These are phyloP conservation scores for Crocallis elinguaria DNA, from an alignment of 2,888 invertebrate species.

Conservation along the genomic window DNA sequence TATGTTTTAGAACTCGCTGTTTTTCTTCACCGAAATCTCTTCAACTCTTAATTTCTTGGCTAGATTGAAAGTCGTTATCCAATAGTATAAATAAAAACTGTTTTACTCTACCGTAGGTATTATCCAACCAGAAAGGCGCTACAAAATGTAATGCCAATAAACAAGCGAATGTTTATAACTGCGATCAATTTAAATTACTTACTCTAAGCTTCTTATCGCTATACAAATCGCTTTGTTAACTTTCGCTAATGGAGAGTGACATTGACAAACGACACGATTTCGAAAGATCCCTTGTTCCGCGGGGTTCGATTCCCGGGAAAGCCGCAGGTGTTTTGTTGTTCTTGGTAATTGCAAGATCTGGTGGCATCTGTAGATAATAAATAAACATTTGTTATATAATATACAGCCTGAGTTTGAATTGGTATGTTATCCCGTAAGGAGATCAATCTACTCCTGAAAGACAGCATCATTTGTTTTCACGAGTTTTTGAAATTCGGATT, in stretches of 20 bases:
- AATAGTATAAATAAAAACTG: too few species aligned
- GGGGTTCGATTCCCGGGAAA: constrained; percentile 45
- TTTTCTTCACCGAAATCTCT: too few species aligned
- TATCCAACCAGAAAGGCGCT: too few species aligned
- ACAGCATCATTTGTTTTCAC: not conserved
- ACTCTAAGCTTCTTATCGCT: constrained; percentile 17
- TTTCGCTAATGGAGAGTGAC: constrained; percentile 40
- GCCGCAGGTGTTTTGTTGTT: constrained; percentile 47
- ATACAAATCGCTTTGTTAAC: constrained; percentile 31
- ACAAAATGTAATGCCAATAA: too few species aligned
- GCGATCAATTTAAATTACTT: constrained; percentile 22
- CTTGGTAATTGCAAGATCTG: constrained; percentile 51
- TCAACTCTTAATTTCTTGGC: too few species aligned
- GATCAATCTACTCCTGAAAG: too few species aligned
- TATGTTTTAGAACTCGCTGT: too few species aligned
- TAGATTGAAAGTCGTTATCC: too few species aligned
- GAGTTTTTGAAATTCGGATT: too few species aligned
- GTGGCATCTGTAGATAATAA: not conserved
- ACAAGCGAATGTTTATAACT: constrained; percentile 8
- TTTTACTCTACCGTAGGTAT: too few species aligned
- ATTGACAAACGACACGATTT: constrained; percentile 52
- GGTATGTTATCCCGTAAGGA: too few species aligned
- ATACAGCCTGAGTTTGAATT: too few species aligned
- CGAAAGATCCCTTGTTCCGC: constrained; percentile 43
- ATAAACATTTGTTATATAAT: not conserved